Evolutionary conservation across 2,888 invertebrate species (phyloP).

Genomic region (Tiliacea citrago): DNA sequence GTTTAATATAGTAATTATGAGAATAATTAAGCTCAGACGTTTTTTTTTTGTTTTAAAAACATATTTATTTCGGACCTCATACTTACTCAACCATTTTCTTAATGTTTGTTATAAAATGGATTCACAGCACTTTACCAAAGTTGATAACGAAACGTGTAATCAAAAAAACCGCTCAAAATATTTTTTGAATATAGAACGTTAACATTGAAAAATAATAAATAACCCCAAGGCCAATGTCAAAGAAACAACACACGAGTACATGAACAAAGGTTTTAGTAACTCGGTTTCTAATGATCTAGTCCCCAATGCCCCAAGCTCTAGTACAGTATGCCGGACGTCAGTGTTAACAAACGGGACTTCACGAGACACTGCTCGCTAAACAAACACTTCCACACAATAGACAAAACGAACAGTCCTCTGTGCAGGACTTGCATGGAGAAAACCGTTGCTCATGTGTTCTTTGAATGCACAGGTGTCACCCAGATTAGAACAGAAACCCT

Average conservation of each 20-base stretch:
- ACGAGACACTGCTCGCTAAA: too few relatives aligned
- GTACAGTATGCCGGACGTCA: not conserved
- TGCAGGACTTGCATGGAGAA: too few relatives aligned
- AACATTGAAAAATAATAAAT: not conserved
- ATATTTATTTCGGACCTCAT: not conserved
- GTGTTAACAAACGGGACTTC: too few relatives aligned
- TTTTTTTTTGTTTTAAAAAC: too few relatives aligned
- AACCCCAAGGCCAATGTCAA: not conserved
- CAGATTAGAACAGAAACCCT: too few relatives aligned
- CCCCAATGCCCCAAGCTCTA: not conserved
- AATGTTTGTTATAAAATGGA: too few relatives aligned
- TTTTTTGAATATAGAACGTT: not conserved
- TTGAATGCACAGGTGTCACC: too few relatives aligned
- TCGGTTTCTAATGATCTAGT: conserved; percentile 2
- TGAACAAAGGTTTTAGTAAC: not conserved
- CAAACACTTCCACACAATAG: too few relatives aligned
- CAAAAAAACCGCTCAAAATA: too few relatives aligned
- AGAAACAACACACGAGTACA: not conserved
- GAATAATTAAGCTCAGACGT: not conserved
- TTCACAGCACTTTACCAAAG: not conserved
- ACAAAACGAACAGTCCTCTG: too few relatives aligned
- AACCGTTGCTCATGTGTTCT: too few relatives aligned
- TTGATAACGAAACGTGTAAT: not conserved
- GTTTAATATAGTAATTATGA: not conserved
- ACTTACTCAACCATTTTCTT: not conserved